Evolutionary conservation across 2,888 invertebrate genomes (phyloP), one percentile per base, ranked within the genome.

Genomic region (Morpho achilles): DNA sequence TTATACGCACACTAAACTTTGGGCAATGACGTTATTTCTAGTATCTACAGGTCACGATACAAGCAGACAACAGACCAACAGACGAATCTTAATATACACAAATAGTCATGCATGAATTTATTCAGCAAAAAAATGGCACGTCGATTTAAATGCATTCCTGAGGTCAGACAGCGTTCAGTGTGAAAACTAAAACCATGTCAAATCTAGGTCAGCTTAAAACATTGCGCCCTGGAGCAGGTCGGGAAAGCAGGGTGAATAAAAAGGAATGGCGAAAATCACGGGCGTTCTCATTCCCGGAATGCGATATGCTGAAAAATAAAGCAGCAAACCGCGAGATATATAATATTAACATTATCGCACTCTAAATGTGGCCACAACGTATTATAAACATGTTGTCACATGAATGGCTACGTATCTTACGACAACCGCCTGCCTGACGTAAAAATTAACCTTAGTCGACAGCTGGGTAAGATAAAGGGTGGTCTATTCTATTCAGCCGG

Each of bases 121-220:
- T 10, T 52, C 51, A 32, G 32, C 32, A 23, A 46, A 40, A 40
- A 39, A 53, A 46, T 40, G 45, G 6, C 40, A 40, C 46, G 53
- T 32, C 16, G 40, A 53, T 53, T 53, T 16, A 42, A 43, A 22
- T 41, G 23, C 32, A 8, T 32, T 46, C 9, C 41, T 50, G 58
- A 58, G 54, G 44, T 54, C 44, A 61, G 8, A 53, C 39, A 53
- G 45, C 53, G 53, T 8, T 53, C 53, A 40, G 40, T 53, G 53
- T 53, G 50, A 51, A 54, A 51, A 58, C 54, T 51, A 55, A 61
- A 49, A 51, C 39, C 39, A 49, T 55, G 58, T 52, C 58, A 58
- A 54, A 61, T 55, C 48, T 58, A 54, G 60, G 58, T 61, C 58
- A 58, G 44, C 54, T 52, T 58, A 51, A 16, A 58, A 53, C 54